Base-by-base conservation (phyloP, 2,113 vertebrate species). In the Gymnogyps californianus region DNA sequence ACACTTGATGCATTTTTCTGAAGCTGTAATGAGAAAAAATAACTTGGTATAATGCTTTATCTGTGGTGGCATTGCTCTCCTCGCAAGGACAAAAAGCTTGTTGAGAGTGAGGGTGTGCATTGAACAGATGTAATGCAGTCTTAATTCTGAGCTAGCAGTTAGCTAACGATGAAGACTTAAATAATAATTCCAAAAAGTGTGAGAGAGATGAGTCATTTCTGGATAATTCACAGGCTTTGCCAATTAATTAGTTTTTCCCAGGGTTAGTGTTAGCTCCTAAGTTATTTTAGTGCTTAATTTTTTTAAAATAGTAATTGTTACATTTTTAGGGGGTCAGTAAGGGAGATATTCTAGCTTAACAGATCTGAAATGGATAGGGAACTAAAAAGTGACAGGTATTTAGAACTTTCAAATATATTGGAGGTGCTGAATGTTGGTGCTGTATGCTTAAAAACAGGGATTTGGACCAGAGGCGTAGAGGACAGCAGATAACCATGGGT, bases 401-500 rank as follows among this genome's bases (percentile, higher is more conserved):
- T 83, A 77, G 10, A 57, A 65, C 9, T 20, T 47, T 0, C 9
- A 29, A 46, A 15, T 76, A 32, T 38, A n/a, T 76, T 51, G 20
- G 54, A 80, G 40, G 24, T 76, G 38, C n/a, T 85, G 61, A 55
- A 42, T n/a, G 18, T 52, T 87, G 42, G 32, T 83, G 38, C 38
- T 44, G 8, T 29, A 3, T 29, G 34, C 24, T 66, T 82, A 18
- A 58, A 76, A 83, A 71, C 38, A 13, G 4, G 32, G 26, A 31
- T 57, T 51, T 69, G 44, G 54, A 24, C 17, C 4, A 3, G 52
- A 8, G 19, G 40, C 36, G 31, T 16, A 42, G 54, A n/a, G 59
- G 38, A 42, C 8, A 61, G n/a, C 0, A 0, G 47, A 13, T 54
- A 34, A 24, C 42, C 16, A 1, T 7, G 42, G 22, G 10, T 59